Evolutionary conservation across 2,113 vertebrate species (phyloP).

Genomic region (Trichechus manatus): DNA sequence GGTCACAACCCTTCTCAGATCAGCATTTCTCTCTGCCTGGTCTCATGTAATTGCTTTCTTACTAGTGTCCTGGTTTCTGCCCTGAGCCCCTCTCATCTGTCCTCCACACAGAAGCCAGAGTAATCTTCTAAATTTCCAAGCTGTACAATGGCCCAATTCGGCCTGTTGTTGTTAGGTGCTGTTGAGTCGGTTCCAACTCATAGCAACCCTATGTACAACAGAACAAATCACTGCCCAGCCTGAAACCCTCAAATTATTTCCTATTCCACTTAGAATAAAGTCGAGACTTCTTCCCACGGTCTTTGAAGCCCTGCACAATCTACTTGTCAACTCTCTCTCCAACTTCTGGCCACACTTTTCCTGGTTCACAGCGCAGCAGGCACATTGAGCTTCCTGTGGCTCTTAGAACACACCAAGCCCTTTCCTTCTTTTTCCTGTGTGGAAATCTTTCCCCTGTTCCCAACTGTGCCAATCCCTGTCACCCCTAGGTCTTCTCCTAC

Average conservation of each 20-base stretch:
- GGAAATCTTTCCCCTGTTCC: not conserved
- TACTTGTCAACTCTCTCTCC: not conserved
- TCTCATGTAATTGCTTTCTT: not conserved
- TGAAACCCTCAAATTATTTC: not conserved
- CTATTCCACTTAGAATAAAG: not conserved
- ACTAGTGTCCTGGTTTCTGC: not conserved
- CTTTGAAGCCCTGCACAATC: not conserved
- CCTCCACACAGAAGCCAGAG: not conserved
- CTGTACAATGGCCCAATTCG: not conserved
- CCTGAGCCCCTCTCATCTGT: not conserved
- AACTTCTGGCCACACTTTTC: not conserved
- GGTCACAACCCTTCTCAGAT: not conserved
- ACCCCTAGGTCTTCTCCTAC: not conserved
- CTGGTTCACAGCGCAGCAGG: not conserved
- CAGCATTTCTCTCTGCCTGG: no score
- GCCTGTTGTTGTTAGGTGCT: no score
- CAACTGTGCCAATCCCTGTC: not conserved
- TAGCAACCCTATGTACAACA: no score
- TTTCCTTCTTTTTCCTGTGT: not conserved
- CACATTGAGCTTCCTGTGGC: not conserved
- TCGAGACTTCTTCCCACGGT: not conserved
- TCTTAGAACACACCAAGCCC: not conserved
- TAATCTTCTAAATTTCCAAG: not conserved
- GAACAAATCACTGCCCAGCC: not conserved
- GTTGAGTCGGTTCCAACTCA: no score